Conservation (phyloP, 2,113 vertebrate species). For the rat (Rattus norvegicus) region GRCr8 NC_086032.1:8608501-8609000, state of each 20-base stretch:
- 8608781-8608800: background rate
- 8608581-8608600: background rate
- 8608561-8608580: background rate
- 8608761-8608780: background rate
- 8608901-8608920: background rate
- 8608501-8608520: background rate
- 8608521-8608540: background rate
- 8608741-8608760: background rate
- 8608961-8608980: background rate
- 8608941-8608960: background rate
- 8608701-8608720: background rate
- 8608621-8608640: background rate
- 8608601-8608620: background rate
- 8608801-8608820: background rate
- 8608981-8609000: background rate
- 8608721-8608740: background rate
- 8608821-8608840: background rate
- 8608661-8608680: background rate
- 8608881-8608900: background rate
- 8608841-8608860: background rate
- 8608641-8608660: background rate
- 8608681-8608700: background rate
- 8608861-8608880: background rate
- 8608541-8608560: background rate
- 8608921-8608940: background rate